Conservation (phyloP, 2,888 invertebrate genomes). For the Drosophila bunnanda region DNA sequence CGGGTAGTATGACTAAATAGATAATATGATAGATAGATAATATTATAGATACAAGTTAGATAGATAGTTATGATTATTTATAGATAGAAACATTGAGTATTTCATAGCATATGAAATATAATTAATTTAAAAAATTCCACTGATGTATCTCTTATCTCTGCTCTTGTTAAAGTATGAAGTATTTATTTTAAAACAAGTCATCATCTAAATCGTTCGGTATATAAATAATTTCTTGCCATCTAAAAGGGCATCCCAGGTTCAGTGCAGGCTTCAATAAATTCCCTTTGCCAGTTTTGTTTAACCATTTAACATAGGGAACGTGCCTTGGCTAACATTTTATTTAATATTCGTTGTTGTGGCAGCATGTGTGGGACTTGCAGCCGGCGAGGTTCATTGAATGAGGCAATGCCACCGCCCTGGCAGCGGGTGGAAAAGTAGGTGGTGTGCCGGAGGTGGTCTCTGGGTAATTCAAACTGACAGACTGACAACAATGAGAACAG, state of each 20-base stretch:
- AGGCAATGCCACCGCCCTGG: conserved; percentile 28
- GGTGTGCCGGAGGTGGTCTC: conserved; percentile 43
- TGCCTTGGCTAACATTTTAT: conserved; percentile 62
- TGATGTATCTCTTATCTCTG: too few species aligned
- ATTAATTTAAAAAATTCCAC: too few species aligned
- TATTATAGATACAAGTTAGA: too few species aligned
- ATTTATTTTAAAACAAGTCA: too few species aligned
- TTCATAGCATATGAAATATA: too few species aligned
- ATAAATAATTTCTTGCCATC: background rate
- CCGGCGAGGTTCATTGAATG: conserved; percentile 58
- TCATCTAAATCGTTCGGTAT: too few species aligned
- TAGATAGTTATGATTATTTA: too few species aligned
- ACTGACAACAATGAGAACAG: conserved; percentile 40
- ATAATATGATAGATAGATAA: too few species aligned
- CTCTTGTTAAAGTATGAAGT: too few species aligned
- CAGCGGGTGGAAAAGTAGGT: background rate
- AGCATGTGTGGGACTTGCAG: conserved; percentile 40
- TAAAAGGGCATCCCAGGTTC: conserved; percentile 16
- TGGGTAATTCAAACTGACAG: conserved; percentile 65
- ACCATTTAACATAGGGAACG: conserved; percentile 53
- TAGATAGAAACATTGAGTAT: too few species aligned
- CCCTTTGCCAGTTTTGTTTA: conserved; percentile 39
- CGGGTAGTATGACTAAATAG: background rate
- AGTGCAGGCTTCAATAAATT: background rate
- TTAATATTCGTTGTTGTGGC: conserved; percentile 44